These are phyloP conservation scores for Malurus cyaneus DNA, from an alignment of 2,113 vertebrate genomes.

Conservation along the genomic window DNA sequence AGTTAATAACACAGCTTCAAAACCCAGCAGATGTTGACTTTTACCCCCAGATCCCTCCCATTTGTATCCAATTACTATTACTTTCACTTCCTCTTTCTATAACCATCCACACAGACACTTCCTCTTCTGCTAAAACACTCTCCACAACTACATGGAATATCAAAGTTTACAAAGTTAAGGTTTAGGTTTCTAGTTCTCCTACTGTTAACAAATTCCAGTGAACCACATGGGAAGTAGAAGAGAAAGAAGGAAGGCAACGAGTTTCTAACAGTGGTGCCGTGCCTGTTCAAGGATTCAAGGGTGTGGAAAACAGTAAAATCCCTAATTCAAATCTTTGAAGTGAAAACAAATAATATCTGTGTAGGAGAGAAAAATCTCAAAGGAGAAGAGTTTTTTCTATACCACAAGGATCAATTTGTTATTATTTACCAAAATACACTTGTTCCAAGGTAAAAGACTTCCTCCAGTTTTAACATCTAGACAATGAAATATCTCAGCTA, in stretches of 20 bases:
- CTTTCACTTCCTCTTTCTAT: not conserved
- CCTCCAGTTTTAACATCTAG: not conserved
- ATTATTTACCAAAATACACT: not conserved
- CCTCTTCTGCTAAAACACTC: not conserved
- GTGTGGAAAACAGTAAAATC: not conserved
- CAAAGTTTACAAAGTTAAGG: not conserved
- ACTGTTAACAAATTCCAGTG: not conserved
- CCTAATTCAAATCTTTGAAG: not conserved
- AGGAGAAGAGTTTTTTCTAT: not conserved
- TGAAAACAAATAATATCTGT: not conserved
- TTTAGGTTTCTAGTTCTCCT: not conserved
- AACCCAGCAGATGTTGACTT: not conserved
- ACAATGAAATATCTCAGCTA: not conserved
- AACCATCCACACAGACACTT: not conserved
- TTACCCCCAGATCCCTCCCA: not conserved
- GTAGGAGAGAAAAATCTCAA: not conserved
- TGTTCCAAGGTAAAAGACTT: not conserved
- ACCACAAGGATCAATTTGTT: not conserved
- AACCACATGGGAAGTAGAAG: not conserved
- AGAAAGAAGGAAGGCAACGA: not conserved
- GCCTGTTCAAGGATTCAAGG: not conserved
- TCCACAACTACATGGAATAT: not conserved
- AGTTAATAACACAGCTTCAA: not conserved
- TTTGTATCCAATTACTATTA: not conserved
- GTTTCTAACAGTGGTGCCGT: not conserved